Base-by-base conservation (phyloP, 2,888 invertebrate genomes). In the Xestia rhomboidea region DNA sequence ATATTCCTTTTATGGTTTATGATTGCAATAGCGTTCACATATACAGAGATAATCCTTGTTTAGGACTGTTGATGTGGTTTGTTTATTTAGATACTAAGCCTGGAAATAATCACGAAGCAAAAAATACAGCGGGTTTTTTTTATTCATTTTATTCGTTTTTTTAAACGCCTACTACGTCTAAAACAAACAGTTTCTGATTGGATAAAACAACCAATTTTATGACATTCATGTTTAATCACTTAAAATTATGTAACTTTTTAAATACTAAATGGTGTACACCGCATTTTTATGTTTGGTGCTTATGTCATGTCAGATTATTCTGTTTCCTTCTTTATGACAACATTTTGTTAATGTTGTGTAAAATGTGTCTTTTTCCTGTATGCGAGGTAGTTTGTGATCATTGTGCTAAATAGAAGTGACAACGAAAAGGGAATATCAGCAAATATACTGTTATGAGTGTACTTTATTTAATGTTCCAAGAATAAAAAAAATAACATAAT, bases 1-100 rank as follows among this genome's bases (percentile, higher is more conserved):
- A 57, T 80, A 57, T 68, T 64, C 18, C 54, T 21, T 41, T 24
- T 30, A 76, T 71, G 62, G 41, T 82, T 77, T 82, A 70, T 63
- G 27, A 57, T 44, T 77, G 34, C 63, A 63, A 71, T 71, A 77
- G 34, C 71, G 24, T 62, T 46, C 70, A 64, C 21, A 46, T 67
- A 54, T 41, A 81, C 30, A 27, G 24, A 49, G 41, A 76, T 66
- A 67, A 76, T 81, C 11, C 24, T 62, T 51, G 11, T 73, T 79
- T 73, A 63, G 44, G 15, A 11, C 49, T 57, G 8, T 41, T 27
- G 41, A 79, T 76, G 13, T 54, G 24, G 24, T 60, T 62, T 70
- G 11, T 41, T 76, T 80, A 24, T 70, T 27, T 69, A 18, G 7
- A 11, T n/a, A 51, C 34, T 60, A 54, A 38, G 27, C 30, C 27